phyloP scores from a whole-genome alignment of 2,797 vertebrate species.

The Anisognathus igniventris region DNA sequence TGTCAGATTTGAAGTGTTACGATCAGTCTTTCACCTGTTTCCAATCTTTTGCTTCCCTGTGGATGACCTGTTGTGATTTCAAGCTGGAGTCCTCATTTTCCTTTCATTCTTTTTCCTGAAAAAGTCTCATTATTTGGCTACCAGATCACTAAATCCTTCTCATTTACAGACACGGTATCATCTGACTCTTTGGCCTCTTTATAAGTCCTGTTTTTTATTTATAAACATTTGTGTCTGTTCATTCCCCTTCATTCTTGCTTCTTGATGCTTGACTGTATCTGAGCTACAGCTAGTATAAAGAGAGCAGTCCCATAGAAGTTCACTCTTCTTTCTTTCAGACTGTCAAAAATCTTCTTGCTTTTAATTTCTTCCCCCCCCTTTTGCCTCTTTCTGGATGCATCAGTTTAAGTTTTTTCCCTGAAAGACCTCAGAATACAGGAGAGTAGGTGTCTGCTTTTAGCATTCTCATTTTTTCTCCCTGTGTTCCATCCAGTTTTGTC shows the following conservation, averaged over 20 bases:
- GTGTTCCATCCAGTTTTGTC: not conserved
- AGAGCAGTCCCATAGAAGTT: not conserved
- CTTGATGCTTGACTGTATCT: not conserved
- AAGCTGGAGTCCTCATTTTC: not conserved
- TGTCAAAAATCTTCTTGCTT: not conserved
- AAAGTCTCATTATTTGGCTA: not conserved
- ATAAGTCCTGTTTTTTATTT: not conserved
- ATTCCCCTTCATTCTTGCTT: not conserved
- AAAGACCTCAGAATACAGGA: not conserved
- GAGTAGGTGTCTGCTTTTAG: not conserved
- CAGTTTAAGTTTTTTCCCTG: not conserved
- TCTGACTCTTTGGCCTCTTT: not conserved
- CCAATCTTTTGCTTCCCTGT: not conserved
- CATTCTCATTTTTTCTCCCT: not conserved
- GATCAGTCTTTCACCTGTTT: not conserved
- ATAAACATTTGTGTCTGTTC: not conserved
- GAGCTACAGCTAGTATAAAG: not conserved
- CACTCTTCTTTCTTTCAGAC: not conserved
- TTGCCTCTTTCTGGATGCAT: not conserved
- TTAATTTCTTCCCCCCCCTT: not conserved
- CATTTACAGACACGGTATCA: not conserved
- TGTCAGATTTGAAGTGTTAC: not conserved
- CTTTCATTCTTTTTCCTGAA: not conserved
- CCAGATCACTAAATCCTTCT: not conserved
- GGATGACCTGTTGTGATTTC: not conserved